Percentiles rank a stretch among this genome's conserved stretches.
Evolutionary conservation across 2,888 invertebrate species (phyloP).

Genomic region (Acleris holmiana): DNA sequence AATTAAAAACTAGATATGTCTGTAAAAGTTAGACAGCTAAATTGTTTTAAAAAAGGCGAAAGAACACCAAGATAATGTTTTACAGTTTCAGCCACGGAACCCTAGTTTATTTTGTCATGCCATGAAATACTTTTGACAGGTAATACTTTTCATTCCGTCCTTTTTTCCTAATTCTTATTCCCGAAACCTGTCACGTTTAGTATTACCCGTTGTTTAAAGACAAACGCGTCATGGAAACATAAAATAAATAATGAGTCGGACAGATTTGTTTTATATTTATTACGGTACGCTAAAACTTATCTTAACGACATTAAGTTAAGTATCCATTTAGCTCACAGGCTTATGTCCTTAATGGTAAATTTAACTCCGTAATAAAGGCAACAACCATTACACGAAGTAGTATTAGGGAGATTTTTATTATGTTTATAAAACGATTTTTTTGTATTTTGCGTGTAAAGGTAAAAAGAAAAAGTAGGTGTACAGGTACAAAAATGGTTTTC

Average conservation of each 20-base stretch:
- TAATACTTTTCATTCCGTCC: no score
- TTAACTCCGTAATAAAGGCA: conserved; percentile 9
- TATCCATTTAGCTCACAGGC: conserved; percentile 11
- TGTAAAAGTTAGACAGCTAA: no score
- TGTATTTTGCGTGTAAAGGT: background rate
- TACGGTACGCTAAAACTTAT: conserved; percentile 2
- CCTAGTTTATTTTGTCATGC: no score
- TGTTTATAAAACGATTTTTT: conserved; percentile 1
- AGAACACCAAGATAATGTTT: no score
- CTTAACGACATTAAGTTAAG: conserved; percentile 7
- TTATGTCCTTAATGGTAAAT: conserved; percentile 16
- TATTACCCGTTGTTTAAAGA: background rate
- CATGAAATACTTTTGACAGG: no score
- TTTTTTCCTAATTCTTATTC: no score
- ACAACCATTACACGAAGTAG: conserved; percentile 9
- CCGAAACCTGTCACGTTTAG: background rate
- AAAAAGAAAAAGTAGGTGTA: no score
- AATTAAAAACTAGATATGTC: no score
- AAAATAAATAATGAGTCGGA: background rate
- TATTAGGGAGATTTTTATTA: background rate
- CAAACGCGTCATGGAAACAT: background rate
- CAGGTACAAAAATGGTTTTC: no score
- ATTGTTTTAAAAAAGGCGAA: no score
- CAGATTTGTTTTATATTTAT: conserved; percentile 10
- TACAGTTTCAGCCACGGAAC: no score